Conservation (phyloP, 2,888 invertebrate species). For the Volucella zonaria region DNA sequence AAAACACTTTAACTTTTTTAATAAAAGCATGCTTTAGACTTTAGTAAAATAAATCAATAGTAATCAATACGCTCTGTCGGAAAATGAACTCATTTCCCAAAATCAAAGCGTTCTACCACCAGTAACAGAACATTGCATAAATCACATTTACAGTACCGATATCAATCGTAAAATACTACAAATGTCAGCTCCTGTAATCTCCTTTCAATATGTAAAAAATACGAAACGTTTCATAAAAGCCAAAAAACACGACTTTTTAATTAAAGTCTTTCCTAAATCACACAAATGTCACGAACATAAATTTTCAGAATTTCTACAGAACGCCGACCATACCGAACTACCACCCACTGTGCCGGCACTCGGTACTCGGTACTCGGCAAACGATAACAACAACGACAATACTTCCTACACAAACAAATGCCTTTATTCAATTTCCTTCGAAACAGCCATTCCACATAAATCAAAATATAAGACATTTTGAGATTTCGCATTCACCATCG, state of each 20-base stretch:
- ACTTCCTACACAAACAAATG: constrained; percentile 56
- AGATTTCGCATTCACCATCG: constrained; percentile 64
- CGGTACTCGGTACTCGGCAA: no score
- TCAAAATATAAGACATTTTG: constrained; percentile 68
- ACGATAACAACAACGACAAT: constrained; percentile 37
- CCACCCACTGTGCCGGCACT: constrained; percentile 36
- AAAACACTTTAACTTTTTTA: no score
- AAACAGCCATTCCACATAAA: constrained; percentile 64
- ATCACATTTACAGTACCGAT: constrained; percentile 9
- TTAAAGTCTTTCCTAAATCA: constrained; percentile 71
- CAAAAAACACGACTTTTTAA: constrained; percentile 64
- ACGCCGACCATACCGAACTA: not conserved
- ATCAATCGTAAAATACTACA: constrained; percentile 5
- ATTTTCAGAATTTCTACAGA: constrained; percentile 59
- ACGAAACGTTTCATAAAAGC: constrained; percentile 17
- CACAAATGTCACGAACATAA: constrained; percentile 72
- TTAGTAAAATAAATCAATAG: no score
- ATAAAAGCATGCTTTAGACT: no score
- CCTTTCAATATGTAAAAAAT: constrained; percentile 35
- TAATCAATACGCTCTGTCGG: no score
- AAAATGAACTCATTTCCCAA: no score
- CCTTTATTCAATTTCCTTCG: constrained; percentile 67
- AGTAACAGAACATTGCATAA: not conserved
- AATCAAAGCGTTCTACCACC: not conserved
- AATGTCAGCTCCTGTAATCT: constrained; percentile 5